Percentiles rank a stretch among this genome's conserved stretches.
phyloP scores from a whole-genome alignment of 2,888 invertebrate species.

The Rutpela maculata region DNA sequence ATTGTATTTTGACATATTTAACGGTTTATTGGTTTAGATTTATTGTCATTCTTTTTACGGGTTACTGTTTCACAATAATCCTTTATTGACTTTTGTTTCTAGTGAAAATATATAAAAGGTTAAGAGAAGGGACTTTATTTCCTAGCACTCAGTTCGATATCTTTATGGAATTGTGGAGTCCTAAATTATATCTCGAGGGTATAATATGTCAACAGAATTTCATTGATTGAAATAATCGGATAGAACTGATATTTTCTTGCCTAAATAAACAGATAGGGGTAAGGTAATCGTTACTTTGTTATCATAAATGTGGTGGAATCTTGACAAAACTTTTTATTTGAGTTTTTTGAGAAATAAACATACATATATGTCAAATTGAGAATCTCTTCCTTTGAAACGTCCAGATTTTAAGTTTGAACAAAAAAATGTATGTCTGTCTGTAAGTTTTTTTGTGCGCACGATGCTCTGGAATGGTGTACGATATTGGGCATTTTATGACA shows the following conservation, averaged over 20 bases:
- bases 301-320: too few relatives aligned
- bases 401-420: too few relatives aligned
- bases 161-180: neutral
- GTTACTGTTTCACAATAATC: constrained; percentile 9
- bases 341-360: too few relatives aligned
- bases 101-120: constrained; percentile 8
- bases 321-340: too few relatives aligned
- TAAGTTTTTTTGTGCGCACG: too few relatives aligned
- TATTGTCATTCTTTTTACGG: constrained; percentile 7
- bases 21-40: constrained; percentile 33
- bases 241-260: neutral
- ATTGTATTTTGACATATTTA: constrained; percentile 22
- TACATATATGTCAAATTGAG: too few relatives aligned
- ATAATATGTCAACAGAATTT: neutral
- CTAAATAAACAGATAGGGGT: neutral
- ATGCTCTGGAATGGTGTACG: too few relatives aligned
- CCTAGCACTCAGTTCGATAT: neutral
- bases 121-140: neutral
- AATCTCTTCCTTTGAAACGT: too few relatives aligned
- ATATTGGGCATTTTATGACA: too few relatives aligned
- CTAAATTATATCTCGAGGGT: constrained; percentile 3
- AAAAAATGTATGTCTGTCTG: too few relatives aligned
- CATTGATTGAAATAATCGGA: constrained; percentile 1
- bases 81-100: constrained; percentile 26
- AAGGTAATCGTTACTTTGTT: too few relatives aligned